Percentiles rank a stretch among this genome's conserved stretches.
phyloP scores from a whole-genome alignment of 2,113 vertebrate genomes.

The Excalfactoria chinensis region DNA sequence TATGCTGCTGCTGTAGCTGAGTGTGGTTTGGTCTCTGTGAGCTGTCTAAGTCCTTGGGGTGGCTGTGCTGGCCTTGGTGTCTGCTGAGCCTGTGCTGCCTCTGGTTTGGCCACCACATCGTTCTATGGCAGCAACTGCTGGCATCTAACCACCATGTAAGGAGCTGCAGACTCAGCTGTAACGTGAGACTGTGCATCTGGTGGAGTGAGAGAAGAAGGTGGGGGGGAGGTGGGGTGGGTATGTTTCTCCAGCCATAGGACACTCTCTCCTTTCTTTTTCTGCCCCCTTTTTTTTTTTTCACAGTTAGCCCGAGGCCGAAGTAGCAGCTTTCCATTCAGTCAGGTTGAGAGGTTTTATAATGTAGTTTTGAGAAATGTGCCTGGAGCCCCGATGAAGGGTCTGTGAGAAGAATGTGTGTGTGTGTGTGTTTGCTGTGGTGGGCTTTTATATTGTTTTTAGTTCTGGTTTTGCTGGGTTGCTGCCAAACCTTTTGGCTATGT shows the following conservation, averaged over 20 bases:
- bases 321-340: neutral
- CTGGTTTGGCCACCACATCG: rapidly evolving
- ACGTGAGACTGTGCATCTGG: neutral
- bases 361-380: neutral
- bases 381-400: neutral
- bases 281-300: rapidly evolving
- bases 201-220: neutral
- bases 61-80: neutral
- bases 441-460: neutral
- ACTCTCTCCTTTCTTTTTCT: neutral
- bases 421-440: neutral
- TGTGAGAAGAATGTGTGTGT: neutral
- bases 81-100: rapidly evolving
- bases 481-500: neutral
- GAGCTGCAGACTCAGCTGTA: neutral
- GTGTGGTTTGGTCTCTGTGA: neutral
- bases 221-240: no score
- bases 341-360: neutral
- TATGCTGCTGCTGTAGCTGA: rapidly evolving
- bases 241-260: neutral
- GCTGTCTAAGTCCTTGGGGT: rapidly evolving
- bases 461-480: neutral
- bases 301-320: neutral
- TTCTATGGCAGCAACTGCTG: neutral
- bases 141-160: neutral